Conservation (phyloP, 2,113 vertebrate species). For the Dromiciops gliroides region DNA sequence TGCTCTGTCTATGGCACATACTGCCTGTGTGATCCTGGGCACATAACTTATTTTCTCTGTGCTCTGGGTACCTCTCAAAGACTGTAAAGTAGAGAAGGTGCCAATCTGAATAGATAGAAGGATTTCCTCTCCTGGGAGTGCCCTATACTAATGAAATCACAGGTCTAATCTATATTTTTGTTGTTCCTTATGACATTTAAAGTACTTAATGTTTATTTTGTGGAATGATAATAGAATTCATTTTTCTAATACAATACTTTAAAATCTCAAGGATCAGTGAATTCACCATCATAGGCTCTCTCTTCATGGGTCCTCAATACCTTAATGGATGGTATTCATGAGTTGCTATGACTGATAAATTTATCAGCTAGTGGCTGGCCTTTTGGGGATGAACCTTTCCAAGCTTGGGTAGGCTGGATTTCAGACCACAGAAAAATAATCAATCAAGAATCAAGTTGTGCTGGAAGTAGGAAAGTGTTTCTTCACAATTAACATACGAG, state of each 20-base stretch:
- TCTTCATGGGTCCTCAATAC: not conserved
- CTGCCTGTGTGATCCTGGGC: not conserved
- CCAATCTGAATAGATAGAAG: not conserved
- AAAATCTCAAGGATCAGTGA: not conserved
- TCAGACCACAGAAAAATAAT: not conserved
- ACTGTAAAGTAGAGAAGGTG: not conserved
- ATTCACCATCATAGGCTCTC: not conserved
- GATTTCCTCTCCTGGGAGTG: not conserved
- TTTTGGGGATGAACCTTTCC: not conserved
- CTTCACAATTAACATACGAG: not conserved
- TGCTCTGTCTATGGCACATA: not conserved
- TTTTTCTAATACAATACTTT: not conserved
- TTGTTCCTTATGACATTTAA: not conserved
- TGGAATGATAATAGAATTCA: not conserved
- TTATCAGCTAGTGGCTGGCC: not conserved
- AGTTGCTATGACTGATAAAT: not conserved
- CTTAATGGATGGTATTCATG: not conserved
- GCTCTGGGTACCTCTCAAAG: not conserved
- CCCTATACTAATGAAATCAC: not conserved
- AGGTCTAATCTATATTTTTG: not conserved
- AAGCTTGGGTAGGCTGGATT: not conserved
- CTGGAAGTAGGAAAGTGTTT: not conserved
- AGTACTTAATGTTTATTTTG: not conserved
- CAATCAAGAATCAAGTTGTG: not conserved
- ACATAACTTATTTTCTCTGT: not conserved